Percentiles rank a stretch among this genome's conserved stretches.
These are phyloP conservation scores for Drosophila seclusa DNA, from an alignment of 2,888 invertebrate species.

Conservation along the genomic window DNA sequence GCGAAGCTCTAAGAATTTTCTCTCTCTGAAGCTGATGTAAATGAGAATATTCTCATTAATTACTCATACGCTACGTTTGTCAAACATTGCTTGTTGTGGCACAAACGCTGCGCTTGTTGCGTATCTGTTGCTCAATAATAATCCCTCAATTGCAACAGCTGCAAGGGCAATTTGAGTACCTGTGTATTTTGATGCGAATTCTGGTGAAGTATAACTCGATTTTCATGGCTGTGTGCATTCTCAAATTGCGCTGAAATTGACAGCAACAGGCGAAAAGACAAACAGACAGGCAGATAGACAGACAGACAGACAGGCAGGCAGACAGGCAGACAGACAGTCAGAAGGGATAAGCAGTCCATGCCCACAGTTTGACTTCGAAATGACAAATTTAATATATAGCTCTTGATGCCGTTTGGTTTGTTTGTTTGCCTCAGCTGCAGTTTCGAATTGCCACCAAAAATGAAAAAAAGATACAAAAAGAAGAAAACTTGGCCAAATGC, in stretches of 20 bases:
- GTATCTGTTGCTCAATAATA: constrained; percentile 29
- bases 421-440: constrained; percentile 53
- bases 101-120: background rate
- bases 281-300: background rate
- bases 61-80: constrained; percentile 28
- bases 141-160: constrained; percentile 22
- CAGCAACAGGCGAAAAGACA: constrained; percentile 31
- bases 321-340: background rate
- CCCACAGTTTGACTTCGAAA: constrained; percentile 50
- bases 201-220: constrained; percentile 44
- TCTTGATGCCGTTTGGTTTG: constrained; percentile 63
- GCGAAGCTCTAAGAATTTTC: accelerated
- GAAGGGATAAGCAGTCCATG: constrained; percentile 17
- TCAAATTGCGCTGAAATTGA: constrained; percentile 56
- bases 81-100: constrained; percentile 10
- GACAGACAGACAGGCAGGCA: background rate
- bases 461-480: constrained; percentile 30
- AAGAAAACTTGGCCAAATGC: constrained; percentile 65
- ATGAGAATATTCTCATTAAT: background rate
- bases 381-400: constrained; percentile 78
- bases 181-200: constrained; percentile 7
- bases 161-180: background rate
- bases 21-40: background rate
- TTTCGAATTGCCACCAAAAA: constrained; percentile 37
- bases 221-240: constrained; percentile 50